Evolutionary conservation across 2,797 vertebrate species (phyloP), one percentile per base, ranked within the genome.

Genomic region (Microchirus variegatus): DNA sequence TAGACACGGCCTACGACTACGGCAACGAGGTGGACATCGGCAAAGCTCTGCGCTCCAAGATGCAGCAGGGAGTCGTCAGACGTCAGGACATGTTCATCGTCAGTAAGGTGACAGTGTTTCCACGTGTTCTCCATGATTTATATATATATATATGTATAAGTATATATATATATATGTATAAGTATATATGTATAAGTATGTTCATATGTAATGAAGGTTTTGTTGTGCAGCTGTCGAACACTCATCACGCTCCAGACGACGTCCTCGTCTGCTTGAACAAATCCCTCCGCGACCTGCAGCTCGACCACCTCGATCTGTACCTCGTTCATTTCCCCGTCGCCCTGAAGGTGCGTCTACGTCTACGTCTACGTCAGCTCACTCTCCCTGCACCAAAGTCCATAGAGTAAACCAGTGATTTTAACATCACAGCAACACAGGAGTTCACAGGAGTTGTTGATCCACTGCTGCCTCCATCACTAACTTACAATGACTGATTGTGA

Each of bases 291-390:
- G 89, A 92, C 7, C 91, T 94, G n/a, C 89, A 90, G 55, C 77
- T 93, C 56, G 91, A 93, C 55, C 92, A 91, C 67, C 68, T 94
- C 70, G 92, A 94, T 59, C 89, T 94, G 10, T 94, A 93, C 68
- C 89, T 94, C 3, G 58, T 94, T 17, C 92, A 94, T 76, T 92
- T 92, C 72, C 93, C 92, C 12, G 78, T 92, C 12, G 91, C 86
- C 40, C 62, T 93, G 1, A 83, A 93, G 91, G 93, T n/a, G n/a
- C n/a, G n/a, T n/a, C n/a, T n/a, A n/a, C n/a, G n/a, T n/a, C n/a
- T n/a, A n/a, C n/a, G n/a, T n/a, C n/a, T n/a, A n/a, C n/a, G n/a
- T n/a, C n/a, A n/a, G n/a, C n/a, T n/a, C n/a, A n/a, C n/a, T n/a
- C n/a, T n/a, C n/a, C n/a, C n/a, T n/a, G n/a, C n/a, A n/a, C n/a